Evolutionary conservation across 37 sponge, comb jelly and placozoan genomes (phyloP).

Genomic region (Eunapius fragilis): DNA sequence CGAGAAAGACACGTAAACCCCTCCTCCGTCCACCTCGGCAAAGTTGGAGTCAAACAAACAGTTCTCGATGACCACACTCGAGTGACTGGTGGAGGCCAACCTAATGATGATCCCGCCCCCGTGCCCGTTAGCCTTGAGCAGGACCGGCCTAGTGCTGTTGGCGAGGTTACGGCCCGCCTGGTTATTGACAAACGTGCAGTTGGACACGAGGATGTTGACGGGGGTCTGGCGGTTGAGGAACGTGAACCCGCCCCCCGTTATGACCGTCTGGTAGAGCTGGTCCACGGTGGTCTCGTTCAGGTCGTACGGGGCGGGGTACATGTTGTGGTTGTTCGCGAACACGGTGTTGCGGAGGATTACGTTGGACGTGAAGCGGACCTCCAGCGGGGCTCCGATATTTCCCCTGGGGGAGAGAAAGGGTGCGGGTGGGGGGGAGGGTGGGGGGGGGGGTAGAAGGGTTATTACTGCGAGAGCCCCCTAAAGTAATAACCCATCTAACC

Average conservation of each 20-base stretch:
- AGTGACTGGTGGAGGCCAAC: constrained; percentile 1
- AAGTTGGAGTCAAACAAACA: constrained; percentile 32
- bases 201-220: constrained; percentile 15
- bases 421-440: too few species aligned
- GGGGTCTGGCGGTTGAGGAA: constrained; percentile 15
- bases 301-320: background rate
- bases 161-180: constrained; percentile 24
- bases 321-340: constrained; percentile 61
- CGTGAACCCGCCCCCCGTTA: constrained; percentile 63
- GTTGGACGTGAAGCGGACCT: constrained; percentile 21
- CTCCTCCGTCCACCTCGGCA: constrained; percentile 80
- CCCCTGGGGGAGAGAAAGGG: constrained; percentile 5
- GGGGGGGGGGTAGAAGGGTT: background rate
- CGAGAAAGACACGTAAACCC: constrained; percentile 60
- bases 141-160: constrained; percentile 55
- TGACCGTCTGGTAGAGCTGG: constrained; percentile 18
- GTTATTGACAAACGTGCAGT: constrained; percentile 62
- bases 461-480: background rate
- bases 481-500: constrained; percentile 23
- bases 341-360: constrained; percentile 25
- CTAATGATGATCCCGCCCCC: constrained; percentile 66
- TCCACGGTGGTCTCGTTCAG: constrained; percentile 30
- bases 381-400: constrained; percentile 50
- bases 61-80: constrained; percentile 30
- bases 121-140: constrained; percentile 70